Conservation (phyloP, 2,888 invertebrate species). For the Torymus aiolomorphi region DNA sequence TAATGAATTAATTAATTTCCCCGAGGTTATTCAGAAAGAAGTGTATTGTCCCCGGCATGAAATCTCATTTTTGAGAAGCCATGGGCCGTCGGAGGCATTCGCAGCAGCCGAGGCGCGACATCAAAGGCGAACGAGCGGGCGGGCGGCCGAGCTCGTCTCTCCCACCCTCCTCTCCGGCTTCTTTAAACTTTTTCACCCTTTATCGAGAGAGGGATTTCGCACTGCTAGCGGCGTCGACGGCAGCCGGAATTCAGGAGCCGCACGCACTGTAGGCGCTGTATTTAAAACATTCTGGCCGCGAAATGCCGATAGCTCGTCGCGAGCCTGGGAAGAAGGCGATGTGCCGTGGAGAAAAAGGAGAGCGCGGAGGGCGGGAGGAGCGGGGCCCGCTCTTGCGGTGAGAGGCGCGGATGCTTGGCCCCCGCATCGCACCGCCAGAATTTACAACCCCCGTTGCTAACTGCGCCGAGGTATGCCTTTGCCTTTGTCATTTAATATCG, state of each 20-base stretch:
- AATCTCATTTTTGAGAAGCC: conserved; percentile 66
- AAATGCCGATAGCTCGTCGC: conserved; percentile 71
- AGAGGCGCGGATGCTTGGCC: conserved; percentile 65
- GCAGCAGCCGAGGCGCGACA: conserved; percentile 63
- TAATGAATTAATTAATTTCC: conserved; percentile 51
- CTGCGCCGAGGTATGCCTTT: conserved; percentile 73
- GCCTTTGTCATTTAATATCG: conserved; percentile 76
- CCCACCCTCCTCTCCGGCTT: conserved; percentile 60
- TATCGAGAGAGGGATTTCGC: conserved; percentile 66
- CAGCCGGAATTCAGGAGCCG: conserved; percentile 42
- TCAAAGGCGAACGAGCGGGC: conserved; percentile 66
- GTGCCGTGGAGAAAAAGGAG: conserved; percentile 9
- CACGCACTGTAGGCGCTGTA: conserved; percentile 63
- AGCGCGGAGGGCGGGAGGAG: not conserved
- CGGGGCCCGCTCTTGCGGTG: conserved; percentile 16
- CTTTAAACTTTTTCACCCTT: conserved; percentile 72
- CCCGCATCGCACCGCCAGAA: conserved; percentile 69
- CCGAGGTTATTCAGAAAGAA: conserved; percentile 35
- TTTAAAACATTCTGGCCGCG: conserved; percentile 74
- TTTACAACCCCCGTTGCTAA: conserved; percentile 65
- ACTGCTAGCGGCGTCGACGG: conserved; percentile 8
- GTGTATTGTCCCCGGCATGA: conserved; percentile 38
- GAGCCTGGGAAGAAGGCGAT: not conserved
- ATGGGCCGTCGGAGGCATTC: conserved; percentile 61
- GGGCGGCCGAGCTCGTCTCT: conserved; percentile 11